phyloP scores from a whole-genome alignment of 2,888 invertebrate genomes.

The Lapara coniferarum region DNA sequence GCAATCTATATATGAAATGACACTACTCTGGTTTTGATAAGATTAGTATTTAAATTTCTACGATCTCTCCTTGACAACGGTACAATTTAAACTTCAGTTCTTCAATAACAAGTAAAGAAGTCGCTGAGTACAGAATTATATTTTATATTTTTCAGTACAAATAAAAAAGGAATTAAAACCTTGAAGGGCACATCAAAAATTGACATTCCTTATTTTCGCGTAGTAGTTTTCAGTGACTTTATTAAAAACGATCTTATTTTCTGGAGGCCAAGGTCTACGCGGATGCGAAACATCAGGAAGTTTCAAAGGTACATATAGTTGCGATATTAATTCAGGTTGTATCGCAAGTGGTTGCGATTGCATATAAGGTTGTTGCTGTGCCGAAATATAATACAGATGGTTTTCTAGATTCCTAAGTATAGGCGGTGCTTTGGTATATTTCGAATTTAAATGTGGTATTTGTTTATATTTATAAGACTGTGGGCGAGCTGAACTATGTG shows the following conservation, averaged over 20 bases:
- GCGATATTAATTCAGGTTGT: background rate
- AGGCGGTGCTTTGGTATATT: too few species aligned
- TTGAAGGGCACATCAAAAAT: background rate
- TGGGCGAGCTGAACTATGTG: too few species aligned
- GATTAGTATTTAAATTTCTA: too few species aligned
- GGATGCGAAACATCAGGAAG: background rate
- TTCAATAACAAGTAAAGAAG: too few species aligned
- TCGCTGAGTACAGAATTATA: background rate
- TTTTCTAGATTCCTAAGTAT: too few species aligned
- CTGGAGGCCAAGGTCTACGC: background rate
- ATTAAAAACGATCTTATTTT: background rate
- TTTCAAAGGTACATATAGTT: background rate
- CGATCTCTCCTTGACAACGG: too few species aligned
- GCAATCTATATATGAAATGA: too few species aligned
- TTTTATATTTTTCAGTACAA: background rate
- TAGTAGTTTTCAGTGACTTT: background rate
- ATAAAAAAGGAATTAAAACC: background rate
- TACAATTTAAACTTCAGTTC: too few species aligned
- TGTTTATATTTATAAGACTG: too few species aligned
- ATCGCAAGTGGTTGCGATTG: background rate
- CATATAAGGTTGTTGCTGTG: background rate
- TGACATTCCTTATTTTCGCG: background rate
- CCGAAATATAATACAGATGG: too few species aligned
- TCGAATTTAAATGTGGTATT: too few species aligned
- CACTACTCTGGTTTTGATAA: too few species aligned